Conservation (phyloP, 2,797 vertebrate species). For the Varecia variegata region DNA sequence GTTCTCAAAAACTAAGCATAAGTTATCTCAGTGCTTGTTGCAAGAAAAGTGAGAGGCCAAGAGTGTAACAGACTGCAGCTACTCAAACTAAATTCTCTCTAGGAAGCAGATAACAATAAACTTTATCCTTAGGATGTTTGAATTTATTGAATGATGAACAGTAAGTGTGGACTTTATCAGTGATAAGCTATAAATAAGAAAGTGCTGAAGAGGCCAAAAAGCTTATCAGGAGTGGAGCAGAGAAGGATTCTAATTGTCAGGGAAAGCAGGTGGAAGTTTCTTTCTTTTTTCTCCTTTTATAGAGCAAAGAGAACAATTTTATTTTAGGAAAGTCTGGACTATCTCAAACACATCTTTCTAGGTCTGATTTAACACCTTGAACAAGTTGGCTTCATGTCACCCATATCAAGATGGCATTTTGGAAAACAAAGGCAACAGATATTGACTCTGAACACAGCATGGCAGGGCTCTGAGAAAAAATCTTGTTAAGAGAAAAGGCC, state of each 20-base stretch:
- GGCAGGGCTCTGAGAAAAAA: background rate
- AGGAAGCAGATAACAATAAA: background rate
- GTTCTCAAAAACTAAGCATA: background rate
- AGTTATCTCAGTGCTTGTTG: background rate
- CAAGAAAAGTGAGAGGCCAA: background rate
- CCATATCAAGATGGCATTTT: background rate
- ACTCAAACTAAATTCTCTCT: background rate
- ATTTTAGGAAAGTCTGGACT: background rate
- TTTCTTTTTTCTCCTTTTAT: background rate
- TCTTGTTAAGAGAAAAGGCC: background rate
- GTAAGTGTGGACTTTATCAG: background rate
- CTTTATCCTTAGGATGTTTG: background rate
- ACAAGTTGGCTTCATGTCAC: background rate
- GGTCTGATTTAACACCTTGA: background rate
- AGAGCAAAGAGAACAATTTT: background rate
- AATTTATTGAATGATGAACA: background rate
- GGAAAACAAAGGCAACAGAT: constrained; percentile 38
- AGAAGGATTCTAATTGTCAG: background rate
- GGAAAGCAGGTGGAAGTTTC: background rate
- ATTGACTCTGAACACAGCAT: background rate
- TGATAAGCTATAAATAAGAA: background rate
- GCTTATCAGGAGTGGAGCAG: background rate
- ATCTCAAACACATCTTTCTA: background rate
- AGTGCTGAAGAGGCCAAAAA: background rate
- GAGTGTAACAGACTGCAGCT: background rate